Evolutionary conservation across 2,113 vertebrate genomes (phyloP).

Genomic region (Psittacus erithacus): DNA sequence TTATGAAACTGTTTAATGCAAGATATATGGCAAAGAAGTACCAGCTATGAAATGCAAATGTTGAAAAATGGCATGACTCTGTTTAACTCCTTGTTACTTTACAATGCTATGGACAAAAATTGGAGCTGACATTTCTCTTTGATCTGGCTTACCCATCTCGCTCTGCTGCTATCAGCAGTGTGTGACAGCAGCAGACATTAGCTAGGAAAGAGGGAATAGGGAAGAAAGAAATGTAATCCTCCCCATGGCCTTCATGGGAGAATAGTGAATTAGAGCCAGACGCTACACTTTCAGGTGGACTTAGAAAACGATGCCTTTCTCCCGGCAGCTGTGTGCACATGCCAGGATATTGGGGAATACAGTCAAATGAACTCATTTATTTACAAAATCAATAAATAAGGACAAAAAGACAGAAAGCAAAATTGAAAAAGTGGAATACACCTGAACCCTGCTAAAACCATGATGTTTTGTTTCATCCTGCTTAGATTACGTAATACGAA

Average conservation of each 20-base stretch:
- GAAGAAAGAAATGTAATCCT: constrained; percentile 56
- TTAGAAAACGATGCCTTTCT: not conserved
- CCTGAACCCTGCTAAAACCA: not conserved
- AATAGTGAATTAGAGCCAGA: constrained; percentile 44
- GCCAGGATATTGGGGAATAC: not conserved
- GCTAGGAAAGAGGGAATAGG: constrained; percentile 29
- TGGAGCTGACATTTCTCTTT: constrained; percentile 64
- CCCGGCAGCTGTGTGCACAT: not conserved
- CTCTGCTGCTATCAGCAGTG: constrained; percentile 51
- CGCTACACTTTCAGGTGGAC: not conserved
- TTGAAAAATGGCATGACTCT: constrained; percentile 40
- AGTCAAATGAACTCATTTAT: not conserved
- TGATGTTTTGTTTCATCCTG: not conserved
- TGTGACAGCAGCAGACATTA: constrained; percentile 63
- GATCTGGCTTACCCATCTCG: constrained; percentile 58
- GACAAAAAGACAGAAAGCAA: not conserved
- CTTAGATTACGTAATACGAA: not conserved
- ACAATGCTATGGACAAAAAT: constrained; percentile 53
- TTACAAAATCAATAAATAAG: not conserved
- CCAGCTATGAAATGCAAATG: constrained; percentile 43
- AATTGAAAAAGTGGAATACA: not conserved
- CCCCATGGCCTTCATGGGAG: constrained; percentile 23
- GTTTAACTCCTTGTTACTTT: constrained; percentile 54
- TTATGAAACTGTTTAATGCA: not conserved
- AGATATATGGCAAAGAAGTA: not conserved